Evolutionary conservation across 2,888 invertebrate species (phyloP).

Genomic region (Drosophila nr. fundita): DNA sequence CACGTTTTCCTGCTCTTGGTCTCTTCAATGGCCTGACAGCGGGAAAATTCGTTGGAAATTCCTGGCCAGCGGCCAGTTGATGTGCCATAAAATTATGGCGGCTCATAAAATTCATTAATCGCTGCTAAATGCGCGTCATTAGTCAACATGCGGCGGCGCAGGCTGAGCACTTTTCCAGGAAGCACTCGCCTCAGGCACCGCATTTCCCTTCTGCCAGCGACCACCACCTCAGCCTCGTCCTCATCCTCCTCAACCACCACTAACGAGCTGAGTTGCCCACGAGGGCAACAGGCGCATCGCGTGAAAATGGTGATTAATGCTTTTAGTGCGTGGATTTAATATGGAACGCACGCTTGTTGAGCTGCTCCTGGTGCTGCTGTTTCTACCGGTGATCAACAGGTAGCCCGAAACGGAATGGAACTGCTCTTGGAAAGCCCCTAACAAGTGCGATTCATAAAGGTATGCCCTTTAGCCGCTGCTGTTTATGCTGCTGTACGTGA

Average conservation of each 20-base stretch:
- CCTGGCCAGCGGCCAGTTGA: conserved; percentile 61
- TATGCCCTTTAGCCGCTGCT: not conserved
- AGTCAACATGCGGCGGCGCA: conserved; percentile 70
- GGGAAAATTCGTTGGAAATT: conserved; percentile 75
- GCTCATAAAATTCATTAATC: conserved; percentile 80
- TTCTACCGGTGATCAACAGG: conserved; percentile 41
- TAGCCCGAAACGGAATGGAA: conserved; percentile 57
- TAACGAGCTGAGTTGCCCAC: conserved; percentile 44
- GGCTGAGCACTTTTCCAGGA: conserved; percentile 72
- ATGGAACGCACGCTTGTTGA: conserved; percentile 61
- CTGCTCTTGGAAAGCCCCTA: conserved; percentile 64
- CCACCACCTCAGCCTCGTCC: not conserved
- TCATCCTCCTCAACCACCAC: conserved; percentile 20
- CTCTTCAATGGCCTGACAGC: conserved; percentile 60
- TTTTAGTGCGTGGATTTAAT: conserved; percentile 74
- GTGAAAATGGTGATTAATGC: conserved; percentile 80
- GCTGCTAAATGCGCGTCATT: conserved; percentile 80
- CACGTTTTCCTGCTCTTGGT: conserved; percentile 11
- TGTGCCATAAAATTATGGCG: conserved; percentile 79
- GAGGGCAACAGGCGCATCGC: conserved; percentile 63
- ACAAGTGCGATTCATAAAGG: conserved; percentile 70
- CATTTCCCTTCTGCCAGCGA: conserved; percentile 17
- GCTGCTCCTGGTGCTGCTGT: conserved; percentile 9
- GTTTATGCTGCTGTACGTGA: not conserved
- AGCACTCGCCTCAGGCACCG: conserved; percentile 57